Base-by-base conservation (phyloP, 2,888 invertebrate species). In the Hesperia comma region DNA sequence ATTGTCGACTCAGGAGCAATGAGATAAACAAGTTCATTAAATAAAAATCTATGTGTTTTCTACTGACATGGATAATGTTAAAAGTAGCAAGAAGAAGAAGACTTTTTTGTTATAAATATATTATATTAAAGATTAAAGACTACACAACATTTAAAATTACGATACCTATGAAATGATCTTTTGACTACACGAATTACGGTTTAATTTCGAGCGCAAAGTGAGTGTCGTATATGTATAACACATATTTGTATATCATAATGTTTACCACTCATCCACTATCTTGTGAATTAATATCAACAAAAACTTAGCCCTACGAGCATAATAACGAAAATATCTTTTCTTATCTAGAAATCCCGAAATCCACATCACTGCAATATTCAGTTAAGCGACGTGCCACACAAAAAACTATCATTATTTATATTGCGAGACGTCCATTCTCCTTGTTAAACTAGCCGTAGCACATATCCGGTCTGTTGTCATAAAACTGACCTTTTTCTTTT, bases 401-500 rank as follows among this genome's bases (percentile, higher is more conserved):
- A 77, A 77, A 75, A 74, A 75, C 79, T 77, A 79, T 82, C 79
- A 81, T 83, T 84, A 84, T 87, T 83, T 82, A 79, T 83, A 67
- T 75, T 81, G 77, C 77, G 75, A 78, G 78, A 81, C 80, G 83
- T 79, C 83, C 83, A 86, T 85, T 87, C 84, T 84, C 80, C 83
- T 83, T 88, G 87, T 87, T 82, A 84, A 86, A 87, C 84, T 85
- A 89, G 88, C 84, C 84, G 79, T 81, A 77, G 77, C 77, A 80
- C 82, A 81, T 85, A 83, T 84, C 77, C 77, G 79, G 75, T 72
- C 73, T 74, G 75, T 73, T 70, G 82, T 77, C 84, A 85, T 86
- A 86, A 86, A 86, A 86, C 78, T 83, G 82, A 83, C 84, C 85
- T 84, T 87, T 85, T 82, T 80, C 74, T 66, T 81, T 85, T 83